Evolutionary conservation across 2,888 invertebrate species (phyloP).

Genomic region (Amphiduros pacificus): DNA sequence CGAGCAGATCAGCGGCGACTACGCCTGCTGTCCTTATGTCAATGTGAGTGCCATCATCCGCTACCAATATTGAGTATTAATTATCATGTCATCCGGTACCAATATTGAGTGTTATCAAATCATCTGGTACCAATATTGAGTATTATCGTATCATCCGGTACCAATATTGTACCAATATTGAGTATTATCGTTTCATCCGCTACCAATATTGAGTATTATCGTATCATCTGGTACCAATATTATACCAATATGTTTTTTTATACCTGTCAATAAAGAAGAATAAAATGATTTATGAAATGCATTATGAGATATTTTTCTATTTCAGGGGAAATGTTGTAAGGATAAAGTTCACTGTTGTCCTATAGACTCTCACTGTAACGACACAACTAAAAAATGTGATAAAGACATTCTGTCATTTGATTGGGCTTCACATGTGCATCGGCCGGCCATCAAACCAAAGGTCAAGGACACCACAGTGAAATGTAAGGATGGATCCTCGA

Average conservation of each 20-base stretch:
- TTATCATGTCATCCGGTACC: neutral
- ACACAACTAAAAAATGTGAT: slow-evolving; percentile 33
- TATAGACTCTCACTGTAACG: slow-evolving; percentile 39
- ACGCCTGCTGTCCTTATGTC: slow-evolving; percentile 40
- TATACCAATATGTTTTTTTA: neutral
- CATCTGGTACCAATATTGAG: neutral
- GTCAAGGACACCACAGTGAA: neutral
- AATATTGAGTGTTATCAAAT: neutral
- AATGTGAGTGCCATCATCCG: slow-evolving; percentile 18
- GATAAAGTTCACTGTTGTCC: slow-evolving; percentile 54
- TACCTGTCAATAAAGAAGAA: neutral
- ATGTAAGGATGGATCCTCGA: neutral
- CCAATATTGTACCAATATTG: no score
- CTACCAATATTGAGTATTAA: neutral
- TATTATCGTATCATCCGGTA: neutral
- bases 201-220: neutral
- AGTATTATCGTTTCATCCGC: neutral
- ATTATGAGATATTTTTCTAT: neutral
- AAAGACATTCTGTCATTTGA: neutral
- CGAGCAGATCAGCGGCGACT: slow-evolving; percentile 25
- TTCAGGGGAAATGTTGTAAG: slow-evolving; percentile 48
- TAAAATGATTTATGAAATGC: neutral
- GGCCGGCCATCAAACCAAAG: neutral
- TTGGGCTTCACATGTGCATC: neutral
- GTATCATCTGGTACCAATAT: neutral